Conservation (phyloP, 2,888 invertebrate genomes). For the Ceriagrion tenellum region DNA sequence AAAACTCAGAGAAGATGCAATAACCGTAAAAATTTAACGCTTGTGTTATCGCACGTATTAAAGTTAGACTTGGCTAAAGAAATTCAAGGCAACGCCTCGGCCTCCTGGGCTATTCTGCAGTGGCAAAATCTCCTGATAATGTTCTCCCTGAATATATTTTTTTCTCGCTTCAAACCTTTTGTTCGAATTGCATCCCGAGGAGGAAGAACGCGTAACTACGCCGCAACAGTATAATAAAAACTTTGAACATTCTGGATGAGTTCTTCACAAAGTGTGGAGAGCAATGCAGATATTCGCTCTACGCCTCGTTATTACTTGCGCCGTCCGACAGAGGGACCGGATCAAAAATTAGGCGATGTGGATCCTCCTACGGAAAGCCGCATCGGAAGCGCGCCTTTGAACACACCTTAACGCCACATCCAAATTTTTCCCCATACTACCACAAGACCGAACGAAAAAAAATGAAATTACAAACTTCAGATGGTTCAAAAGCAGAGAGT, state of each 20-base stretch:
- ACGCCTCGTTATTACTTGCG: not conserved
- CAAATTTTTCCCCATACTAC: not conserved
- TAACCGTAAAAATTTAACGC: not conserved
- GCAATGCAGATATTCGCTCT: not conserved
- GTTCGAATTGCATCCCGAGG: not conserved
- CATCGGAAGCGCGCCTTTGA: not conserved
- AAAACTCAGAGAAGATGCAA: not conserved
- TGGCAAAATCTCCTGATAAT: not conserved
- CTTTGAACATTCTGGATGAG: not conserved
- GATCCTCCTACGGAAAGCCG: not conserved
- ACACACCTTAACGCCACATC: not conserved
- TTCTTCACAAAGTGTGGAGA: not conserved
- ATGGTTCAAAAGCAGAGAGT: slow-evolving; percentile 31
- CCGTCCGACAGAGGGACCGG: not conserved
- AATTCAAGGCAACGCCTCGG: not conserved
- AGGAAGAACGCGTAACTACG: not conserved
- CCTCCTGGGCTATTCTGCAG: not conserved
- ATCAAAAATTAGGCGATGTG: not conserved
- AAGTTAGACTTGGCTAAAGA: not conserved
- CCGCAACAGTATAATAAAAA: slow-evolving; percentile 10
- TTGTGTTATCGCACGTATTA: not conserved
- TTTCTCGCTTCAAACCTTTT: not conserved
- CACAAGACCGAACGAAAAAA: not conserved
- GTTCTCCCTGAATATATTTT: not conserved
- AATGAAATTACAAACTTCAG: slow-evolving; percentile 6